Conservation (phyloP, 2,113 vertebrate species). For the Paralichthys olivaceus region DNA sequence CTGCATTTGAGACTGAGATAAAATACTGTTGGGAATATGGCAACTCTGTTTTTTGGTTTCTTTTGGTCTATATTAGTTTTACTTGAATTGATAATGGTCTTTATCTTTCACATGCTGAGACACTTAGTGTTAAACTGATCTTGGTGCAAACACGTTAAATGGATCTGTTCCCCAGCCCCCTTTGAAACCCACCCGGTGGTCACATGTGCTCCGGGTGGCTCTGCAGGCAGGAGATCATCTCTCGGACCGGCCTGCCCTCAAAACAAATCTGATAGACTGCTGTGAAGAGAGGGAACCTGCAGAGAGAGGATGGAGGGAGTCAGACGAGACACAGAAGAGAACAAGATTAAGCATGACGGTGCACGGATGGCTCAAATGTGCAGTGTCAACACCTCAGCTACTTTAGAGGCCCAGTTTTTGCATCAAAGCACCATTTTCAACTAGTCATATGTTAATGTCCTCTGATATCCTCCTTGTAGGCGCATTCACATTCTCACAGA, state of each 20-base stretch:
- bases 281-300: constrained; percentile 91
- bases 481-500: too few relatives aligned
- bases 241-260: constrained; percentile 82
- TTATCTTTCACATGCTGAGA: background rate
- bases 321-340: background rate
- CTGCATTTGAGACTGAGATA: background rate
- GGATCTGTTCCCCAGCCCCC: background rate
- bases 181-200: background rate
- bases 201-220: constrained; percentile 88
- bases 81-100: background rate
- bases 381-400: too few relatives aligned
- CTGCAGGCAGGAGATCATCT: constrained; percentile 89
- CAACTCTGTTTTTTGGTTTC: background rate
- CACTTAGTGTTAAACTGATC: background rate
- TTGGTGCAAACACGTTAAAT: background rate
- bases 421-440: too few relatives aligned
- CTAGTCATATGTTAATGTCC: too few relatives aligned
- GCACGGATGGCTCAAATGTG: too few relatives aligned
- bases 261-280: constrained; percentile 91
- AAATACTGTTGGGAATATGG: background rate
- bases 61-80: background rate
- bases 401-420: too few relatives aligned
- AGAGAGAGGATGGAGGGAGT: background rate
- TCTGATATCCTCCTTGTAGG: too few relatives aligned
- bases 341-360: too few relatives aligned